A percentile compares a stretch with the other conserved stretches of the same genome.
These are phyloP conservation scores for Sphecodes monilicornis DNA, from an alignment of 2,888 invertebrate genomes.

Conservation along the genomic window DNA sequence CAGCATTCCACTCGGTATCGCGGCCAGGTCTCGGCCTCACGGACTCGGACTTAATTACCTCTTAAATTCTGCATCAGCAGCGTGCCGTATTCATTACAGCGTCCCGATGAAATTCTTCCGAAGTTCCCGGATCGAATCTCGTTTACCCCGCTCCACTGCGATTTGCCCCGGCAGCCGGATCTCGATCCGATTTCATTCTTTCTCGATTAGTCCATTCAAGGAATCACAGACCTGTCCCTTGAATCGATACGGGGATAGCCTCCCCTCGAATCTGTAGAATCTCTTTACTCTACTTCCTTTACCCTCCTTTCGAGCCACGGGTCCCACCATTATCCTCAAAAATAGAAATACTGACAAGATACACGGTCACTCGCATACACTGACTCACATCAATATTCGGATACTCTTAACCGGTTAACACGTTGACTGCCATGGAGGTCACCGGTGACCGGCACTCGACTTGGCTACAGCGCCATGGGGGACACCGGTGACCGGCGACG, in stretches of 20 bases:
- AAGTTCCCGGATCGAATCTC: constrained; percentile 35
- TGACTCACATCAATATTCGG: no score
- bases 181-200: constrained; percentile 23
- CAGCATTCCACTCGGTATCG: constrained; percentile 36
- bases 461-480: no score
- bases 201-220: neutral
- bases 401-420: no score
- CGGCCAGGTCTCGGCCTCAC: constrained; percentile 11
- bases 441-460: no score
- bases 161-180: constrained; percentile 11
- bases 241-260: constrained; percentile 4
- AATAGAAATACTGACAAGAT: neutral
- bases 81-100: constrained; percentile 59
- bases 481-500: no score
- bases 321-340: neutral
- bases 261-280: neutral
- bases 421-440: no score
- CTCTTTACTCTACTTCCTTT: neutral
- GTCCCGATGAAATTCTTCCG: constrained; percentile 63
- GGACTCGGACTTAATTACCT: constrained; percentile 62
- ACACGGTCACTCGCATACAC: no score
- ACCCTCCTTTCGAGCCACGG: neutral
- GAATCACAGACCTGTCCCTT: neutral
- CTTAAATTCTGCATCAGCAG: constrained; percentile 59
- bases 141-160: constrained; percentile 33